A percentile compares a stretch with the other conserved stretches of the same genome.
Evolutionary conservation across 2,888 invertebrate species (phyloP).

Genomic region (Cetonia aurata): DNA sequence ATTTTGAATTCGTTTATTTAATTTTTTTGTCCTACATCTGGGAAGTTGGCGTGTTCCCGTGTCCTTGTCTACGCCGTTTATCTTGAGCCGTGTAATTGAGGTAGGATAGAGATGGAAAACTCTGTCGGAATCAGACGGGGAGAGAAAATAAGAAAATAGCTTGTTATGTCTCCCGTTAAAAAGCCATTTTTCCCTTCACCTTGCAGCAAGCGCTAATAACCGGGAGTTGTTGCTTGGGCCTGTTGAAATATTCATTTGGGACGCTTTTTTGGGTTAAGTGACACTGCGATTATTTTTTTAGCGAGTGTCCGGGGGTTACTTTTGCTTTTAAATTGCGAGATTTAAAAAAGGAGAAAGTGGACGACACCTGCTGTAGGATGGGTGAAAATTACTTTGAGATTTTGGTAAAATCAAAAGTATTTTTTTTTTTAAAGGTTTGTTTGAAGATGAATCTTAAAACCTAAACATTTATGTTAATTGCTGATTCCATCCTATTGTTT

Average conservation of each 20-base stretch:
- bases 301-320: too few species aligned
- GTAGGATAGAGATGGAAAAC: not conserved
- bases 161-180: constrained; percentile 48
- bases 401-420: too few species aligned
- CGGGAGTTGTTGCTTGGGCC: constrained; percentile 20
- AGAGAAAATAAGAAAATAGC: constrained; percentile 37
- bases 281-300: constrained; percentile 10
- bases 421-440: too few species aligned
- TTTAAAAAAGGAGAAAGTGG: too few species aligned
- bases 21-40: constrained; percentile 50
- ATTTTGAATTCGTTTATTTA: constrained; percentile 57
- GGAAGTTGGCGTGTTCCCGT: not conserved
- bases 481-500: too few species aligned
- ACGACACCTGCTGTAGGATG: too few species aligned
- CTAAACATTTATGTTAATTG: too few species aligned
- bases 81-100: not conserved
- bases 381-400: too few species aligned
- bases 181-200: constrained; percentile 48
- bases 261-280: constrained; percentile 29
- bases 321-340: too few species aligned
- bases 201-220: constrained; percentile 38
- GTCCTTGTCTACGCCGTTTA: constrained; percentile 8
- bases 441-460: too few species aligned
- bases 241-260: constrained; percentile 37
- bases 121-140: constrained; percentile 15